Evolutionary conservation across 1,140 invertebrate species (phyloP).

Genomic region (Leptinotarsa lineolata): DNA sequence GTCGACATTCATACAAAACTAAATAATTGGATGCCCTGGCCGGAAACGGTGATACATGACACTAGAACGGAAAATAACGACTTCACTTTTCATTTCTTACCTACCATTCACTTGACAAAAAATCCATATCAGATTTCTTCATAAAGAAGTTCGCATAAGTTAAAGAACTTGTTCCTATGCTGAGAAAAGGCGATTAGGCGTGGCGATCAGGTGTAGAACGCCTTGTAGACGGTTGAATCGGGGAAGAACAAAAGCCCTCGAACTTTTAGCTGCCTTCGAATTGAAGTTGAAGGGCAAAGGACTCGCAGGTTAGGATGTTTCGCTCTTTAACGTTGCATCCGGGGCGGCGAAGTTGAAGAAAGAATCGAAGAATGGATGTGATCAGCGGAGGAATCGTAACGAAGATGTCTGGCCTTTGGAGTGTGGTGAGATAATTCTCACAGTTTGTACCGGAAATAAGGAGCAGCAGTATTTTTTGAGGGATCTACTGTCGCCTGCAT

Average conservation of each 20-base stretch:
- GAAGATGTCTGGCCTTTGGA: not conserved
- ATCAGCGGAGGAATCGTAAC: not conserved
- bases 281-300: not conserved
- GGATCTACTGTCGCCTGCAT: too few relatives aligned
- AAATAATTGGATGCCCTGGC: not conserved
- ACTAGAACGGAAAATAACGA: constrained; percentile 25
- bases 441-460: too few relatives aligned
- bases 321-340: constrained; percentile 19
- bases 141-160: constrained; percentile 12
- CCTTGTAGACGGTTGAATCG: constrained; percentile 17
- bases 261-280: constrained; percentile 16
- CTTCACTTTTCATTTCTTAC: constrained; percentile 28
- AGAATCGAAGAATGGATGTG: not conserved
- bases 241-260: constrained; percentile 21
- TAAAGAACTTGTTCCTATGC: constrained; percentile 1
- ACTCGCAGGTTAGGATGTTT: constrained; percentile 21
- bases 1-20: not conserved
- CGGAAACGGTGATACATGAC: constrained; percentile 22
- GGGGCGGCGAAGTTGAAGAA: constrained; percentile 14
- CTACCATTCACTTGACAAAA: constrained; percentile 21
- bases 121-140: constrained; percentile 21
- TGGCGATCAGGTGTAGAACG: constrained; percentile 24
- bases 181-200: constrained; percentile 12
- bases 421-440: too few relatives aligned
- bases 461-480: too few relatives aligned